Conservation (phyloP, 2,113 vertebrate species). For the Marmota monax region DNA sequence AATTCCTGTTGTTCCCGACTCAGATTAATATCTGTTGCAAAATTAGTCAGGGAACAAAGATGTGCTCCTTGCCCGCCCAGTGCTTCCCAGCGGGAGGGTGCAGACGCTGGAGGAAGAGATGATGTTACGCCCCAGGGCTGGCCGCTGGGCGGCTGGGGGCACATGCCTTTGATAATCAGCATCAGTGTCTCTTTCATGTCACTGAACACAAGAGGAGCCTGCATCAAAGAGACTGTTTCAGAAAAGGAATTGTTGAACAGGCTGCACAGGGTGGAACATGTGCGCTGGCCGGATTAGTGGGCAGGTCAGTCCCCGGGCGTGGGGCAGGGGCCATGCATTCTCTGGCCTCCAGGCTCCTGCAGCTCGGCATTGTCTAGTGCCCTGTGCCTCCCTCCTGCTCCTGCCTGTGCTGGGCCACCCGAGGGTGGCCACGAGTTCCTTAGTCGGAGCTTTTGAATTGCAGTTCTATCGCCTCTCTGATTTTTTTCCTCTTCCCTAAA, state of each 20-base stretch:
- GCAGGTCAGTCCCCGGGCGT: constrained; percentile 76
- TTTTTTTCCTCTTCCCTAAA: constrained; percentile 60
- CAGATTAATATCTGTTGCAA: constrained; percentile 84
- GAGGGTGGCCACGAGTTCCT: constrained; percentile 60
- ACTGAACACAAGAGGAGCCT: constrained; percentile 84
- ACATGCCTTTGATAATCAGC: constrained; percentile 89
- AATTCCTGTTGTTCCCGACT: constrained; percentile 76
- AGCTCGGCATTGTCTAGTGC: constrained; percentile 56
- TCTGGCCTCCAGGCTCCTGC: not conserved
- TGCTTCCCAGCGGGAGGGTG: constrained; percentile 74
- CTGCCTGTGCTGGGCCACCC: constrained; percentile 59
- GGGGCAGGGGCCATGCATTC: not conserved
- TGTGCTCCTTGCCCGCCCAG: constrained; percentile 70
- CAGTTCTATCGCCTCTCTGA: constrained; percentile 55
- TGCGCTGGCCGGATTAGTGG: constrained; percentile 81
- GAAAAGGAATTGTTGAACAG: constrained; percentile 86
- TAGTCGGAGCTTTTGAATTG: constrained; percentile 76
- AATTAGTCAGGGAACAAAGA: constrained; percentile 82
- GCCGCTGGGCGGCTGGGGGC: constrained; percentile 76
- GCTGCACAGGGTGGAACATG: constrained; percentile 77
- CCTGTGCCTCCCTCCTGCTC: too few relatives aligned
- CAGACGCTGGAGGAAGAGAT: constrained; percentile 84
- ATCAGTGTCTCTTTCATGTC: constrained; percentile 90
- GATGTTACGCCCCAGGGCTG: constrained; percentile 85
- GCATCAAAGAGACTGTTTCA: constrained; percentile 87